Percentiles rank a stretch among this genome's conserved stretches.
Conservation (phyloP, 2,888 invertebrate genomes). For the Brachypterus glaber region DNA sequence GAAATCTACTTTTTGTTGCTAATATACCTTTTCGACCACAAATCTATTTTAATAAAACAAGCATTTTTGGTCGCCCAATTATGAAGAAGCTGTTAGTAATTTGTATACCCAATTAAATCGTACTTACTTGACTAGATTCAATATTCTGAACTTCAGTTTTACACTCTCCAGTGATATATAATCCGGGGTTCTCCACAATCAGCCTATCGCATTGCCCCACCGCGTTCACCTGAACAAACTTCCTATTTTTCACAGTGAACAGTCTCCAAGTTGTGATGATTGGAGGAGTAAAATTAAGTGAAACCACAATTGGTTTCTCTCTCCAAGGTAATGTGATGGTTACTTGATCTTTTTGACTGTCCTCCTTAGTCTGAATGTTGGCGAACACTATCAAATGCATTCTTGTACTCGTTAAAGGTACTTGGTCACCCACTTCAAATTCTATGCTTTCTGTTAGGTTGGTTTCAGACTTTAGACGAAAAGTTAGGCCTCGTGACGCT, state of each 20-base stretch:
- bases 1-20: no score
- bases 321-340: slow-evolving; percentile 73
- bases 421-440: slow-evolving; percentile 32
- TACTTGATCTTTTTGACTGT: slow-evolving; percentile 40
- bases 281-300: slow-evolving; percentile 74
- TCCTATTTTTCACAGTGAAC: slow-evolving; percentile 74
- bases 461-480: slow-evolving; percentile 41
- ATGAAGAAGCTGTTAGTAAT: no score
- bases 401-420: slow-evolving; percentile 32
- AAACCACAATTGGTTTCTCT: slow-evolving; percentile 59
- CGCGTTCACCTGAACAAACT: slow-evolving; percentile 72
- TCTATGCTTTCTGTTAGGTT: slow-evolving; percentile 45
- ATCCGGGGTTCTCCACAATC: slow-evolving; percentile 25
- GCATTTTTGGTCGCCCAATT: no score
- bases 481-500: slow-evolving; percentile 57
- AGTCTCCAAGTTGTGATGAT: slow-evolving; percentile 71
- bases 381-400: slow-evolving; percentile 55
- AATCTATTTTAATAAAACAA: no score
- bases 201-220: slow-evolving; percentile 45
- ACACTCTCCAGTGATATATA: slow-evolving; percentile 28
- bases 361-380: slow-evolving; percentile 60
- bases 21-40: no score
- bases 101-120: no score
- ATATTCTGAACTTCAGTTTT: slow-evolving; percentile 28
- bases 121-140: slow-evolving; percentile 36